Conservation (phyloP, 1,140 invertebrate species). For the Lepidurus packardi region DNA sequence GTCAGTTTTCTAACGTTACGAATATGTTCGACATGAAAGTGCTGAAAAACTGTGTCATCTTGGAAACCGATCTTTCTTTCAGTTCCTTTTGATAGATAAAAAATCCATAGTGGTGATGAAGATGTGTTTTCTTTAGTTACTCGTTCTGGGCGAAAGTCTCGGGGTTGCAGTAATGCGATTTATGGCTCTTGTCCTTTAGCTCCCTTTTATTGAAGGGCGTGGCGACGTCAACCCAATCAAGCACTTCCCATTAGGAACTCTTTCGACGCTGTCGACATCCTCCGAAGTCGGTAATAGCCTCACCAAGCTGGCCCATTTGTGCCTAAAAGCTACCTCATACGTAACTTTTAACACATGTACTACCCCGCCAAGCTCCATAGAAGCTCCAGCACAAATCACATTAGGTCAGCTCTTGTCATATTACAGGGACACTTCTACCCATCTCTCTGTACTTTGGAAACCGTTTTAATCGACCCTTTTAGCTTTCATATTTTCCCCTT, state of each 20-base stretch:
- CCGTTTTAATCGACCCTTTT: background rate
- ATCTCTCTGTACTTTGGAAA: background rate
- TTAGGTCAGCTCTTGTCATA: slow-evolving; percentile 15
- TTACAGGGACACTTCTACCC: background rate
- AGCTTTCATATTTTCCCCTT: background rate
- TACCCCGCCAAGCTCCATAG: background rate
- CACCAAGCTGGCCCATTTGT: slow-evolving; percentile 12
- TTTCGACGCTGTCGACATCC: slow-evolving; percentile 8
- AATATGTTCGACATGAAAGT: no score
- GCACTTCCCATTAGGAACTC: slow-evolving; percentile 5
- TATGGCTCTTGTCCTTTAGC: background rate
- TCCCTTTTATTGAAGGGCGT: slow-evolving; percentile 21
- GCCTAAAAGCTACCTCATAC: slow-evolving; percentile 10
- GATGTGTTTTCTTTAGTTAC: background rate
- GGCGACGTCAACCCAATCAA: slow-evolving; percentile 20
- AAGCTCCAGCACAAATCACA: background rate
- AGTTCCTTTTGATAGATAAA: no score
- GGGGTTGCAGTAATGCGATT: background rate
- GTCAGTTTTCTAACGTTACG: no score
- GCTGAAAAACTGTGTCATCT: no score
- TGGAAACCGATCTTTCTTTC: no score
- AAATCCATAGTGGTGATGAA: background rate
- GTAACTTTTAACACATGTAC: slow-evolving; percentile 9
- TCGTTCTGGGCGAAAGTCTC: background rate
- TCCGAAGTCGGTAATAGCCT: background rate